A percentile compares a stretch with the other conserved stretches of the same genome.
These are phyloP conservation scores for Pteropus alecto DNA, from an alignment of 2,113 vertebrate genomes.

Conservation along the genomic window DNA sequence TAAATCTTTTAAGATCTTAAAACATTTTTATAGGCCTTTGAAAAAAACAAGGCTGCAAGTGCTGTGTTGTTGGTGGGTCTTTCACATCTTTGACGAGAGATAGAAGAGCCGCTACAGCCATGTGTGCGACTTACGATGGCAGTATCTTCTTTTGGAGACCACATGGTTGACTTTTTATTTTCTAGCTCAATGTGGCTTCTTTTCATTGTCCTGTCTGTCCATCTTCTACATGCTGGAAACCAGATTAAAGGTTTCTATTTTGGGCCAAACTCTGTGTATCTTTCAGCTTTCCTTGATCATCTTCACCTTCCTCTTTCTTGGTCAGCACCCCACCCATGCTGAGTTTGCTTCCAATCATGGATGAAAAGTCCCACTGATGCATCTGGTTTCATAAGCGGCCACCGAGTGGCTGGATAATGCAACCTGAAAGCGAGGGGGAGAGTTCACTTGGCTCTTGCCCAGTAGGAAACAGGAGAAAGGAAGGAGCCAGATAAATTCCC, in stretches of 20 bases:
- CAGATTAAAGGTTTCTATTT: background rate
- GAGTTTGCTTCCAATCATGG: background rate
- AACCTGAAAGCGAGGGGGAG: background rate
- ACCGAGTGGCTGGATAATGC: background rate
- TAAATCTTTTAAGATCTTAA: slow-evolving; percentile 58
- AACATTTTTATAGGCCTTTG: slow-evolving; percentile 37
- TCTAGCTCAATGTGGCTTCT: background rate
- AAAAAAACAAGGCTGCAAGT: slow-evolving; percentile 1
- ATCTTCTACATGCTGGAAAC: background rate
- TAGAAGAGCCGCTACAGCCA: background rate
- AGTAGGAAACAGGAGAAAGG: slow-evolving; percentile 21
- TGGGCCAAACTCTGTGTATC: background rate
- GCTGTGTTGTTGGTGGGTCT: background rate
- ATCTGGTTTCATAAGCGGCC: background rate
- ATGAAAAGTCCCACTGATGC: background rate
- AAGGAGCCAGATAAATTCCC: background rate
- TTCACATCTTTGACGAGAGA: background rate
- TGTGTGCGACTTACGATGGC: background rate
- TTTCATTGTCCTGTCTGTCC: background rate
- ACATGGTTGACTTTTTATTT: background rate
- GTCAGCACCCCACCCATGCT: background rate
- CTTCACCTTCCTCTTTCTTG: background rate
- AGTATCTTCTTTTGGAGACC: background rate
- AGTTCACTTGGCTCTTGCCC: background rate
- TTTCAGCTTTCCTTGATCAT: background rate